Base-by-base conservation (phyloP, 2,888 invertebrate genomes). In the Amphipoea oculea region DNA sequence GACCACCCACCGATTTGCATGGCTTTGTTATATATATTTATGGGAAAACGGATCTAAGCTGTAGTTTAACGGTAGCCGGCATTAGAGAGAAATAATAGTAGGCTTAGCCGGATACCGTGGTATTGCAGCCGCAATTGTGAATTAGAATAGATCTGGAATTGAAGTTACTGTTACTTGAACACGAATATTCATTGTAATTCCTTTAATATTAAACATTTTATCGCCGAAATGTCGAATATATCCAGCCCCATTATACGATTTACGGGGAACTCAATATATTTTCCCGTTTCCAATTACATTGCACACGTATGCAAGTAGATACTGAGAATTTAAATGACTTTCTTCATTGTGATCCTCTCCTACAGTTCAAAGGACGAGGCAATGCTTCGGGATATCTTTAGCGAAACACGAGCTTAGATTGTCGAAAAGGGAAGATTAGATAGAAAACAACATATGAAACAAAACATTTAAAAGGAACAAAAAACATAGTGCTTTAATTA, bases 11-110 rank as follows among this genome's bases (percentile, higher is more conserved):
- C 66, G 84, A 76, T 80, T 84, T 67, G 73, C 75, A 70, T 73
- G 78, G 75, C 77, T 78, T 84, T 87, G 87, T 81, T 84, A 51
- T 67, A 69, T 77, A 75, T 76, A 75, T 77, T 76, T 87, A 81
- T 81, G 63, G 77, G 66, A 17, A 75, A 75, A 78, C 73, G 69
- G 84, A 77, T 76, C 67, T 81, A 72, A 70, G 76, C 63, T 71
- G 29, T 54, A 60, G 68, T 69, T 77, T 62, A 68, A 60, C 48
- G 40, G 57, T 76, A 23, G 29, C 65, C 42, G 72, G 72, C 51
- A 70, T 75, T 83, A 75, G 48, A 73, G 65, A 63, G 57, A 83
- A 79, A 73, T 86, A 83, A 75, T 78, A 62, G 67, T 62, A 40
- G 74, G 69, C 69, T 86, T 79, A 83, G 12, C 23, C 40, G 63